These are phyloP conservation scores for Myoxocephalus aenaeus DNA, from an alignment of 2,797 vertebrate species.

Conservation along the genomic window DNA sequence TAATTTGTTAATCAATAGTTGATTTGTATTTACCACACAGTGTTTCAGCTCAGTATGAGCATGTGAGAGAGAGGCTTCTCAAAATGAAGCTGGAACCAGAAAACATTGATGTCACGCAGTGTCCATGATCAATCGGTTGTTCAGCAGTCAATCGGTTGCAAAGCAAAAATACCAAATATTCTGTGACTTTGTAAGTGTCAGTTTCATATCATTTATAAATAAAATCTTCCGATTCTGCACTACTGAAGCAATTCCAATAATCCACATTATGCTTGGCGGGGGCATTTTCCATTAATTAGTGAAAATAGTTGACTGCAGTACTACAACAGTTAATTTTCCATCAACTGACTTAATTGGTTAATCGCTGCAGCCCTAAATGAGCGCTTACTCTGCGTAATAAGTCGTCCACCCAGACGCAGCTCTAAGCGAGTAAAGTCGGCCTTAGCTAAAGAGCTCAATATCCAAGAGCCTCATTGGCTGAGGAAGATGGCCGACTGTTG, in stretches of 20 bases:
- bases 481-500: not conserved
- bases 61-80: too few species aligned
- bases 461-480: constrained; percentile 4
- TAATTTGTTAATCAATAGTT: not conserved
- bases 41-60: not conserved
- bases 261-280: not conserved
- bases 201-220: not conserved
- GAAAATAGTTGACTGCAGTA: not conserved
- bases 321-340: not conserved
- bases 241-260: not conserved
- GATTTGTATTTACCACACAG: not conserved
- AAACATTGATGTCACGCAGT: too few species aligned
- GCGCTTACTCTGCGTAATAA: constrained; percentile 11
- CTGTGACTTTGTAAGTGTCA: not conserved
- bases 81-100: not conserved
- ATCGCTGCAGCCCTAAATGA: constrained; percentile 25
- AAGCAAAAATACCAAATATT: not conserved
- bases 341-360: constrained; percentile 11
- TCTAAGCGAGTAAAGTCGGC: too few species aligned
- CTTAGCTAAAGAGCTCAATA: constrained; percentile 8
- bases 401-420: not conserved
- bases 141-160: not conserved
- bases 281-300: not conserved
- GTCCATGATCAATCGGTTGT: not conserved
- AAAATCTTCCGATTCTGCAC: constrained; percentile 2